Percentiles rank a stretch among this genome's conserved stretches.
phyloP scores from a whole-genome alignment of 1,140 invertebrate genomes.

The Orussus abietinus region DNA sequence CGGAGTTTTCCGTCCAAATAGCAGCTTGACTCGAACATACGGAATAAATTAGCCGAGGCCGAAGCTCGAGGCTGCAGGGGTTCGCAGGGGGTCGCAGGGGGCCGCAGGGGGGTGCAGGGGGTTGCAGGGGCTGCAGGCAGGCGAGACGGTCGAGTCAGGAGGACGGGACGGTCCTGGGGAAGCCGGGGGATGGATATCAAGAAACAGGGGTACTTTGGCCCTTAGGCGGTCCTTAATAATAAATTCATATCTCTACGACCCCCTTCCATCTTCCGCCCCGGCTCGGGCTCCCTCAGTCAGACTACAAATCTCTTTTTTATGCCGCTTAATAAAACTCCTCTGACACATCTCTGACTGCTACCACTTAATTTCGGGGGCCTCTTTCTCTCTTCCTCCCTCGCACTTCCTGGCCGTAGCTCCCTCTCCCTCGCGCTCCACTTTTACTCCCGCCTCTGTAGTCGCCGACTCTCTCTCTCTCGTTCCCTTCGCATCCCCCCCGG shows the following conservation, averaged over 20 bases:
- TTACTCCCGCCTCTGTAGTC: background rate
- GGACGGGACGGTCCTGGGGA: background rate
- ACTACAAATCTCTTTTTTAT: slow-evolving; percentile 54
- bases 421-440: slow-evolving; percentile 8
- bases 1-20: slow-evolving; percentile 18
- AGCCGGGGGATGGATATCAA: slow-evolving; percentile 27
- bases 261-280: slow-evolving; percentile 15
- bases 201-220: slow-evolving; percentile 39
- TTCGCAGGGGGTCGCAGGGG: background rate
- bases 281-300: slow-evolving; percentile 18
- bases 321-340: slow-evolving; percentile 52
- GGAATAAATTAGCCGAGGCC: slow-evolving; percentile 34
- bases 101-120: too few species aligned
- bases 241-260: slow-evolving; percentile 50
- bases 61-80: slow-evolving; percentile 4
- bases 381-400: background rate
- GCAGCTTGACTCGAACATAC: slow-evolving; percentile 24
- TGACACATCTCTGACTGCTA: slow-evolving; percentile 53
- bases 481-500: background rate
- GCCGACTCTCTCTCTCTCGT: background rate
- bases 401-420: too few species aligned
- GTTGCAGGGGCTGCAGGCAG: too few species aligned
- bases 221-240: slow-evolving; percentile 48
- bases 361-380: slow-evolving; percentile 48
- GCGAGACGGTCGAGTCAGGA: too few species aligned